Percentiles rank a stretch among this genome's conserved stretches.
These are phyloP conservation scores for Reticulitermes speratus DNA, from an alignment of 1,140 invertebrate genomes.

Conservation along the genomic window DNA sequence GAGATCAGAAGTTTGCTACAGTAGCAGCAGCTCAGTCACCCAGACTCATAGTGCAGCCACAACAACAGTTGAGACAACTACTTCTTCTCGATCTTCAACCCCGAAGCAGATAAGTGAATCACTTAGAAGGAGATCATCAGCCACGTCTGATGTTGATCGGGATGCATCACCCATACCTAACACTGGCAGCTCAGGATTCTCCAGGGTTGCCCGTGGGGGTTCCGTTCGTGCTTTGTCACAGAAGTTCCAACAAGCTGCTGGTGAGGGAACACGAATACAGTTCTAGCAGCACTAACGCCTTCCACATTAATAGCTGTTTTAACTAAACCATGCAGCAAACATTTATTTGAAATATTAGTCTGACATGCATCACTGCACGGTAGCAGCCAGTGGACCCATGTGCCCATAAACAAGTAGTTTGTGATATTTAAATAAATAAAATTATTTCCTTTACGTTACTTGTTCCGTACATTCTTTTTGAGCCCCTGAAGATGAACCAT, in stretches of 20 bases:
- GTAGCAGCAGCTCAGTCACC: not conserved
- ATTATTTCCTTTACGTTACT: no score
- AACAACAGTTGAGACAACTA: not conserved
- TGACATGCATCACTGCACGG: no score
- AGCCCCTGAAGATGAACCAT: no score
- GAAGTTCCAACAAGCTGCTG: conserved; percentile 65
- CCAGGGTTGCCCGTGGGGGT: conserved; percentile 59
- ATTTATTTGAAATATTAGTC: no score
- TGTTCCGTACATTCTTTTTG: no score
- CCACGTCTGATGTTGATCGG: conserved; percentile 18
- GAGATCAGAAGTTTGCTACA: not conserved
- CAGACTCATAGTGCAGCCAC: not conserved
- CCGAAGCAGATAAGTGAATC: not conserved
- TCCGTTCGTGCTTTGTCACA: conserved; percentile 71
- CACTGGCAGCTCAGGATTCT: conserved; percentile 41
- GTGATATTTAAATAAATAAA: no score
- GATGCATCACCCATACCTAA: conserved; percentile 24
- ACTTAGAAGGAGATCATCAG: conserved; percentile 13
- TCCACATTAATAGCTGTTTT: no score
- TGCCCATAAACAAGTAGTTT: no score
- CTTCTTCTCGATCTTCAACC: conserved; percentile 28
- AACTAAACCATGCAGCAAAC: no score
- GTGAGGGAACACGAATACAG: not conserved
- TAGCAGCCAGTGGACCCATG: no score
- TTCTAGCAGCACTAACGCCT: not conserved